Evolutionary conservation across 2,888 invertebrate genomes (phyloP), one percentile per base, ranked within the genome.

Genomic region (Alloplasta piceator): DNA sequence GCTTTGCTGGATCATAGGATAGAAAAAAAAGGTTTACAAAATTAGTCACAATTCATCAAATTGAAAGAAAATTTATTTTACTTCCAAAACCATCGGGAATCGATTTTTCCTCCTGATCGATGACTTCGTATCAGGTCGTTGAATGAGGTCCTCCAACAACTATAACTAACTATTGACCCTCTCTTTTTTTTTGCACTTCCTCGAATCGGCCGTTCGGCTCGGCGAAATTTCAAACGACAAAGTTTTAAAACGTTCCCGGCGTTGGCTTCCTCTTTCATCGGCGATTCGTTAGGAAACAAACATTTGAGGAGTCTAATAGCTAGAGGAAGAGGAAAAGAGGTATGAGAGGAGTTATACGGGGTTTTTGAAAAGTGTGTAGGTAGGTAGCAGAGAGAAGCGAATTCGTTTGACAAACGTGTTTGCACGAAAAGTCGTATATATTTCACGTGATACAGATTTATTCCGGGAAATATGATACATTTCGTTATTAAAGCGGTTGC

Each of bases 251-350:
- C 16, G 60, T 56, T 67, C 50, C 7, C n/a, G 48, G 39, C 58
- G 26, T 26, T 26, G 7, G 4, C 12, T 10, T 12, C 7, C 56
- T 36, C 55, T 41, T 10, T n/a, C n/a, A 0, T 14, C 5, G 26
- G 60, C 16, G 61, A 67, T 74, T 81, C 73, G 73, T 81, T 78
- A 81, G 74, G 60, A 41, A 60, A 74, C 74, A 78, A 81, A 78
- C 74, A 74, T 78, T 77, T 55, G 77, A 60, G 55, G 60, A 81
- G 66, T 36, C 66, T 55, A 60, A 74, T 73, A 67, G 16, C 50
- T 55, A 68, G 64, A 60, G 72, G 14, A 10, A 6, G 48, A n/a
- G 46, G 50, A 10, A 48, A 12, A 48, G 10, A 48, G 48, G 26
- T 2, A 3, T 26, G 26, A 26, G n/a, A 26, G 26, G 3, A 26